Percentiles rank a stretch among this genome's conserved stretches.
Evolutionary conservation across 2,797 vertebrate species (phyloP).

Genomic region (Somateria mollissima): DNA sequence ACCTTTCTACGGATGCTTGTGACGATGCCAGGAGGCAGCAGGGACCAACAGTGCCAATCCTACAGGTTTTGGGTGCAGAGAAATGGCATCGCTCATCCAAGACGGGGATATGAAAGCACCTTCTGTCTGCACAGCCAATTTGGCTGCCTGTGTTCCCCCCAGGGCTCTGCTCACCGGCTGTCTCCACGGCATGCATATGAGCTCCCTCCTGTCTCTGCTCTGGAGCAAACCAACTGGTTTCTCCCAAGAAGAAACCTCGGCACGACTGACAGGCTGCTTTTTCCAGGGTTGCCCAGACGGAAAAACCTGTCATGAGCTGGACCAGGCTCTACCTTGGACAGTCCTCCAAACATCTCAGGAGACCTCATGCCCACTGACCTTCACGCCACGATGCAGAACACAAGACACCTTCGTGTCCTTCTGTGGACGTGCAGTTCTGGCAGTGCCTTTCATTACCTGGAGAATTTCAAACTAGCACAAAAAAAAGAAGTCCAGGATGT

Average conservation of each 20-base stretch:
- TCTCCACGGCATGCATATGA: slow-evolving; percentile 61
- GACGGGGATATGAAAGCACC: neutral
- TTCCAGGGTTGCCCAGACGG: neutral
- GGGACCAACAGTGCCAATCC: neutral
- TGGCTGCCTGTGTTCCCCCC: slow-evolving; percentile 42
- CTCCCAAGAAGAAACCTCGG: neutral
- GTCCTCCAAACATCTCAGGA: neutral
- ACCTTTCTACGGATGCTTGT: neutral
- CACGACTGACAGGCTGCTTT: neutral
- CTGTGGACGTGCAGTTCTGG: neutral
- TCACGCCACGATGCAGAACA: neutral
- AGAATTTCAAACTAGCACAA: neutral
- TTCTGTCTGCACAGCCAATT: slow-evolving; percentile 8
- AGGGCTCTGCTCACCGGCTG: slow-evolving; percentile 33
- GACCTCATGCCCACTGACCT: neutral
- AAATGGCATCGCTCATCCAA: neutral
- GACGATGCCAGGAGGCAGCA: neutral
- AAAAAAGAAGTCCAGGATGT: neutral
- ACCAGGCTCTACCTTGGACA: neutral
- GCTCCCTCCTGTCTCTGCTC: slow-evolving; percentile 52
- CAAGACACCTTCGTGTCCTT: neutral
- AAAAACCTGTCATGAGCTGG: neutral
- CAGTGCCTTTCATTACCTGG: neutral
- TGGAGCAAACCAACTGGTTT: slow-evolving; percentile 64
- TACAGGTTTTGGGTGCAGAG: neutral